These are phyloP conservation scores for Iguana delicatissima DNA, from an alignment of 2,797 vertebrate genomes.

Conservation along the genomic window DNA sequence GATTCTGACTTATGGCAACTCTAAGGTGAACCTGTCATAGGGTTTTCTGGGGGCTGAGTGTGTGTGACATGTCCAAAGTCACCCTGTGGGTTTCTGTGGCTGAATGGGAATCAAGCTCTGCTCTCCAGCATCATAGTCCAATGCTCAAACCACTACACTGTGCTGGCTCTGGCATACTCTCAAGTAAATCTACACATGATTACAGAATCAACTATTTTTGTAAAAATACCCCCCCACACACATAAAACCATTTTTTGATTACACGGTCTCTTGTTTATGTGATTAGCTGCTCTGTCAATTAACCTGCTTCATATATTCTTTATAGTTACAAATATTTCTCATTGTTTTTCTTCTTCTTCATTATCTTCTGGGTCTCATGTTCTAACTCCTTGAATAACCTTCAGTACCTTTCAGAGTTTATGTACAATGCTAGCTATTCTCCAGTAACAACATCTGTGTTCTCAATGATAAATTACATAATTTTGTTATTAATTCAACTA, in stretches of 20 bases:
- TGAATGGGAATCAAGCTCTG: no score
- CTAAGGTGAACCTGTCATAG: no score
- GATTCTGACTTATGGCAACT: no score
- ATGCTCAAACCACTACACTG: no score
- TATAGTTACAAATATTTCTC: background rate
- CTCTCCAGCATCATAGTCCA: no score
- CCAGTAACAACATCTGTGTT: slow-evolving; percentile 32
- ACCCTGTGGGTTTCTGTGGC: no score
- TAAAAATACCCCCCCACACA: background rate
- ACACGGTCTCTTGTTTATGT: background rate
- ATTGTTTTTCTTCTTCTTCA: background rate
- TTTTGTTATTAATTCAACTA: slow-evolving; percentile 31
- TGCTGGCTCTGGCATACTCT: background rate
- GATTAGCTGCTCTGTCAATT: background rate
- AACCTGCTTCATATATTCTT: background rate
- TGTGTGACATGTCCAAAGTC: no score
- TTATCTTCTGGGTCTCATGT: background rate
- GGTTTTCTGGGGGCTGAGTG: no score
- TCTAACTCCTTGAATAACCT: background rate
- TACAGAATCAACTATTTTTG: background rate
- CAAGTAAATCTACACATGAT: background rate
- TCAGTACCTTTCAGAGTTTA: slow-evolving; percentile 4
- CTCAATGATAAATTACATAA: slow-evolving; percentile 6
- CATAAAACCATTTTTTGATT: background rate
- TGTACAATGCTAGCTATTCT: slow-evolving; percentile 16